Conservation (phyloP, 2,797 vertebrate species). For the Pygocentrus nattereri region DNA sequence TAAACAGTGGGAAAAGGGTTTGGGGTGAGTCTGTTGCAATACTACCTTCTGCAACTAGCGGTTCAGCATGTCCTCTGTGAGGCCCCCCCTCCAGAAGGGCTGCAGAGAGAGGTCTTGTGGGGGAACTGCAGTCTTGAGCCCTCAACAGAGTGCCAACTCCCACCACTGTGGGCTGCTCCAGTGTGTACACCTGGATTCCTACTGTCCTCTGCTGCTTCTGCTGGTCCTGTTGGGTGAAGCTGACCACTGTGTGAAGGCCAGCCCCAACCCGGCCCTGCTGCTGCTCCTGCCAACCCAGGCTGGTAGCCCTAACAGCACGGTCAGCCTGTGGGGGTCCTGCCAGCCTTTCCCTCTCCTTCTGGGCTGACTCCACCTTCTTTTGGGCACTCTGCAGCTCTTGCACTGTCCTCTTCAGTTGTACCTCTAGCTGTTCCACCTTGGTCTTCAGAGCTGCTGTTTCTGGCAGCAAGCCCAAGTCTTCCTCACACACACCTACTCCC, state of each 20-base stretch:
- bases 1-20: not conserved
- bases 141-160: slow-evolving; percentile 76
- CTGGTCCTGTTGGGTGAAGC: slow-evolving; percentile 77
- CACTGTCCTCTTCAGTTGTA: slow-evolving; percentile 81
- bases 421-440: slow-evolving; percentile 84
- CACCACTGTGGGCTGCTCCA: slow-evolving; percentile 81
- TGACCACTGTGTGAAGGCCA: slow-evolving; percentile 78
- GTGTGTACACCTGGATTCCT: slow-evolving; percentile 84
- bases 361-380: slow-evolving; percentile 65
- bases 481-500: slow-evolving; percentile 85
- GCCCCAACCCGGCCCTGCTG: slow-evolving; percentile 59
- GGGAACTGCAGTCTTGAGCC: slow-evolving; percentile 75
- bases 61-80: slow-evolving; percentile 66
- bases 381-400: slow-evolving; percentile 83
- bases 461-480: slow-evolving; percentile 83
- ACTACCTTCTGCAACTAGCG: slow-evolving; percentile 54
- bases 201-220: slow-evolving; percentile 79
- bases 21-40: not conserved
- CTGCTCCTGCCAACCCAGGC: slow-evolving; percentile 76
- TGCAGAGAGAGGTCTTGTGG: slow-evolving; percentile 49
- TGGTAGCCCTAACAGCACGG: slow-evolving; percentile 77
- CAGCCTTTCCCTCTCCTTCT: slow-evolving; percentile 52
- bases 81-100: slow-evolving; percentile 51
- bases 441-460: slow-evolving; percentile 79
- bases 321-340: slow-evolving; percentile 65